phyloP scores from a whole-genome alignment of 2,888 invertebrate species.

The Agonopterix alstromeriana region DNA sequence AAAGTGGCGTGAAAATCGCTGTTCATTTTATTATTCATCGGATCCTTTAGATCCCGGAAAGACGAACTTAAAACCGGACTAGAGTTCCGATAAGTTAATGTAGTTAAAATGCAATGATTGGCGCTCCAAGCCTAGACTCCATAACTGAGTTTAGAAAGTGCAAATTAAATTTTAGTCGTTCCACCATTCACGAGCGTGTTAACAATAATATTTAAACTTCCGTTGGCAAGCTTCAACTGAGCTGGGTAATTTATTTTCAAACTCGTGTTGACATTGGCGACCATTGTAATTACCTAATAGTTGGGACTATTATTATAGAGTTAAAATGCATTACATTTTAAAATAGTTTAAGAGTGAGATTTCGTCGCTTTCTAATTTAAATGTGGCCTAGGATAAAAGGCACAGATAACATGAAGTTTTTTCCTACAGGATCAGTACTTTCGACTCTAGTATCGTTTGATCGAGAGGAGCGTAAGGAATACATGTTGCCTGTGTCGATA shows the following conservation, averaged over 20 bases:
- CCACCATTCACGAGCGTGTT: conserved; percentile 35
- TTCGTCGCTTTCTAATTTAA: no score
- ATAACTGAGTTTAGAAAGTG: conserved; percentile 58
- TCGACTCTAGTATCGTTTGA: conserved; percentile 87
- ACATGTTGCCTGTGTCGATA: conserved; percentile 92
- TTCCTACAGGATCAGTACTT: conserved; percentile 75
- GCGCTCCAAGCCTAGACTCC: conserved; percentile 36
- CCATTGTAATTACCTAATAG: no score
- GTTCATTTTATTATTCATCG: no score
- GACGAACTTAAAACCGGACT: conserved; percentile 6
- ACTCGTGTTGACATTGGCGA: no score
- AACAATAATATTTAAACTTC: conserved; percentile 21
- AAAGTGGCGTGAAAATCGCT: no score
- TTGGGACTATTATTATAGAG: no score
- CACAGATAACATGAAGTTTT: conserved; percentile 4
- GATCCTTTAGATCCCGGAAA: neutral
- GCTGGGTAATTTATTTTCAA: no score
- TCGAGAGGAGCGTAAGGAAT: conserved; percentile 91
- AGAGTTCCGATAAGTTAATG: conserved; percentile 60
- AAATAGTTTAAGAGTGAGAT: no score
- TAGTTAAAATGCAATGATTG: conserved; percentile 68
- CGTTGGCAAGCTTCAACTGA: no score
- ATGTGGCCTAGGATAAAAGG: neutral
- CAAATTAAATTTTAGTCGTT: conserved; percentile 51
- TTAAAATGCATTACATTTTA: no score